Percentiles rank a stretch among this genome's conserved stretches.
These are phyloP conservation scores for Drosophila atripex DNA, from an alignment of 2,888 invertebrate genomes.

Conservation along the genomic window DNA sequence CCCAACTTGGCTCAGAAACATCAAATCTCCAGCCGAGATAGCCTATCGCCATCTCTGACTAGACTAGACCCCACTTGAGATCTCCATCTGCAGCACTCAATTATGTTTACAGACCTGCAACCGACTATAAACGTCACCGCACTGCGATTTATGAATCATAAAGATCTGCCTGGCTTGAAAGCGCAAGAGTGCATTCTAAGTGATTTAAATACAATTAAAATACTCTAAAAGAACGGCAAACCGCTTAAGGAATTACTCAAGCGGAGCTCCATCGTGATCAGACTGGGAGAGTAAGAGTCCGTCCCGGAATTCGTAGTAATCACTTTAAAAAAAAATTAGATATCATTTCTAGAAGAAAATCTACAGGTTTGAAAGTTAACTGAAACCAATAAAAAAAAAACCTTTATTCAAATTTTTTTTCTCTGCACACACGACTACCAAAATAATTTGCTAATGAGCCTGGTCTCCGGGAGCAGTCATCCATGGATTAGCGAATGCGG, in stretches of 20 bases:
- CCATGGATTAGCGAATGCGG: conserved; percentile 62
- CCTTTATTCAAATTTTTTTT: conserved; percentile 2
- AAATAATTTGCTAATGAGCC: conserved; percentile 70
- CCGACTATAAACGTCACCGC: conserved; percentile 41
- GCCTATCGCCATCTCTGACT: conserved; percentile 25
- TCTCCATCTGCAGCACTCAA: conserved; percentile 30
- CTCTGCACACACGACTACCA: conserved; percentile 25
- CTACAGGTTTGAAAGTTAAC: neutral
- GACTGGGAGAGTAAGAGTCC: conserved; percentile 21
- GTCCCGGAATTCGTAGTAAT: conserved; percentile 20
- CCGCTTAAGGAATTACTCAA: conserved; percentile 23
- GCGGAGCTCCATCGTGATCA: conserved; percentile 30
- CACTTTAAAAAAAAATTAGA: neutral
- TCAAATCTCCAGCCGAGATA: conserved; percentile 23
- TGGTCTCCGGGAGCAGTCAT: conserved; percentile 56
- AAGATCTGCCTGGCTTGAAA: conserved; percentile 8
- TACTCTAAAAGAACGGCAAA: conserved; percentile 8
- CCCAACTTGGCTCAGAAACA: conserved; percentile 15
- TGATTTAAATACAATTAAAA: conserved; percentile 67
- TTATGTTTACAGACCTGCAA: conserved; percentile 25
- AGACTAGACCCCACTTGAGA: conserved; percentile 20
- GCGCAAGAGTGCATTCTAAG: conserved; percentile 62
- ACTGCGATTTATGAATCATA: conserved; percentile 60
- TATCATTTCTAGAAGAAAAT: neutral
- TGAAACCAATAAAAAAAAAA: neutral